These are phyloP conservation scores for Drosophila gaucha DNA, from an alignment of 2,888 invertebrate species.

Conservation along the genomic window DNA sequence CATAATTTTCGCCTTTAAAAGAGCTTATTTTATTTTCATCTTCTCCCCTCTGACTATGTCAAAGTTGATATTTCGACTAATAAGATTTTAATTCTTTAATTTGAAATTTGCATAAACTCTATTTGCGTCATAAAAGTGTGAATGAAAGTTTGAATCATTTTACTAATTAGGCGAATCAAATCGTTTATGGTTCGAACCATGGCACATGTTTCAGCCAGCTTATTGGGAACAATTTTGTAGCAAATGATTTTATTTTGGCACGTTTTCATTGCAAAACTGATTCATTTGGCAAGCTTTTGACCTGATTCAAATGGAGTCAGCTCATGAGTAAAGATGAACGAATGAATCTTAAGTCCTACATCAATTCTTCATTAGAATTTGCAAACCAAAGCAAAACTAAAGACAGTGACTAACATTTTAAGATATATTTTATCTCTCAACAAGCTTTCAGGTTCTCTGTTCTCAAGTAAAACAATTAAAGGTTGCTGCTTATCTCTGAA, in stretches of 20 bases:
- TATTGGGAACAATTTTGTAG: no score
- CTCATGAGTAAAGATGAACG: background rate
- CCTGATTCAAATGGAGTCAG: background rate
- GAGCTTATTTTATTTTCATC: background rate
- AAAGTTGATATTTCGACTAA: conserved; percentile 37
- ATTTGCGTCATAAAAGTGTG: conserved; percentile 23
- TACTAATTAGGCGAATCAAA: conserved; percentile 15
- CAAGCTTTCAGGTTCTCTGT: no score
- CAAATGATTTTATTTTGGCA: no score
- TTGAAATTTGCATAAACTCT: conserved; percentile 15
- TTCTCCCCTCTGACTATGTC: conserved; percentile 30
- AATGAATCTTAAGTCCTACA: no score
- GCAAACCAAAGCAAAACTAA: no score
- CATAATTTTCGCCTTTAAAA: conserved; percentile 26
- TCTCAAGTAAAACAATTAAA: no score
- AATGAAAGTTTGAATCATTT: conserved; percentile 42
- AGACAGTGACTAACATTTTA: background rate
- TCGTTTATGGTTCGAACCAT: background rate
- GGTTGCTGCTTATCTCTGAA: no score
- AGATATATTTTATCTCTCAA: background rate
- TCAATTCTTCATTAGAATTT: no score
- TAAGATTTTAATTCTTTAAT: conserved; percentile 10
- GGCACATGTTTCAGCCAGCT: background rate
- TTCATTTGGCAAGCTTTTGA: background rate
- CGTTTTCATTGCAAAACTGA: background rate